Conservation (phyloP, 2,113 vertebrate species). For the Mormoops blainvillei region DNA sequence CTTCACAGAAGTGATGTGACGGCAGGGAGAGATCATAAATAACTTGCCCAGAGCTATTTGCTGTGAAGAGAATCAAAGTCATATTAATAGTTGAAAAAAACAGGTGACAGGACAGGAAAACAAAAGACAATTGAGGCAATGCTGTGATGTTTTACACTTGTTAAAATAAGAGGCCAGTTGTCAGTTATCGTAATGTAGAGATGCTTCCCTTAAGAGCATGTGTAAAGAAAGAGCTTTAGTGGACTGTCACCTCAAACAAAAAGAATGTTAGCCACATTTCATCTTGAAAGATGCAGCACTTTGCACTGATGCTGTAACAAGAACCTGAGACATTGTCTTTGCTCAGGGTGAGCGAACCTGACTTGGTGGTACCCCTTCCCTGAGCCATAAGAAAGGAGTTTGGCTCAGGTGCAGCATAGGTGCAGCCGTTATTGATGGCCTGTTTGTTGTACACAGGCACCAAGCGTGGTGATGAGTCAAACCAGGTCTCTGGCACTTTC, state of each 20-base stretch:
- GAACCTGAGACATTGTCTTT: neutral
- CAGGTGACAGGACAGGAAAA: neutral
- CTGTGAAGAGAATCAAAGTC: conserved; percentile 4
- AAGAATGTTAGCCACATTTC: neutral
- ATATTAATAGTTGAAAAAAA: conserved; percentile 9
- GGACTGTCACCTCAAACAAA: neutral
- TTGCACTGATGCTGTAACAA: neutral
- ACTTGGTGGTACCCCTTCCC: neutral
- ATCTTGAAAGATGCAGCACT: neutral
- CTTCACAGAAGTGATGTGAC: neutral
- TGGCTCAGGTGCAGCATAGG: neutral
- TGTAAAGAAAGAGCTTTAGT: neutral
- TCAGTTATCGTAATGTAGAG: neutral
- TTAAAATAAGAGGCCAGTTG: conserved; percentile 21
- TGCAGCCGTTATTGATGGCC: neutral
- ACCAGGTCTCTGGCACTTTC: neutral
- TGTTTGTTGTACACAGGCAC: neutral
- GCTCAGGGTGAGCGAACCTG: neutral
- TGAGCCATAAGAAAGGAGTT: neutral
- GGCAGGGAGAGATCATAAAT: neutral
- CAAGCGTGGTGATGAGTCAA: neutral
- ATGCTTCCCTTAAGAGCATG: neutral
- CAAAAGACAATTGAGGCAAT: conserved; percentile 11
- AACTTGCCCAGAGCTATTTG: neutral
- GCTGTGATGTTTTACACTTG: conserved; percentile 23